Percentiles rank a stretch among this genome's conserved stretches.
phyloP scores from a whole-genome alignment of 2,797 vertebrate species.

The Epinephelus coioides region DNA sequence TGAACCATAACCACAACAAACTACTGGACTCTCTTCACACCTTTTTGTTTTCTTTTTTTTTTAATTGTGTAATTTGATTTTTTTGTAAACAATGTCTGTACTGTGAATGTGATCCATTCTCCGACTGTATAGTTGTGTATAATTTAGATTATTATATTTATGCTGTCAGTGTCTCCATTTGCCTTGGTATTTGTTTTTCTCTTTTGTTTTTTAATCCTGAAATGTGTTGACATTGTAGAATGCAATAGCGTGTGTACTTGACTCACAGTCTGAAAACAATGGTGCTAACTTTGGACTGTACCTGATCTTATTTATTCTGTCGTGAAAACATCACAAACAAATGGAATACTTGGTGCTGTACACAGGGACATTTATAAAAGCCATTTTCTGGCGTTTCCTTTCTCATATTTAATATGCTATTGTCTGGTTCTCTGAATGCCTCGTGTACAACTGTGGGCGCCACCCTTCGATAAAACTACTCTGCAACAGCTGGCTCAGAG shows the following conservation, averaged over 20 bases:
- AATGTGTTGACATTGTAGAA: slow-evolving; percentile 81
- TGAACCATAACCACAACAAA: slow-evolving; percentile 76
- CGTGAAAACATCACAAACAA: slow-evolving; percentile 79
- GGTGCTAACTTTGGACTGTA: slow-evolving; percentile 90
- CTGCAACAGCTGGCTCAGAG: slow-evolving; percentile 58
- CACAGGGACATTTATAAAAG: slow-evolving; percentile 82
- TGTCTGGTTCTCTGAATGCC: slow-evolving; percentile 70
- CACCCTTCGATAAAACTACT: slow-evolving; percentile 64
- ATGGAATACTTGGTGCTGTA: slow-evolving; percentile 84
- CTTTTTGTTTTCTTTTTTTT: slow-evolving; percentile 65
- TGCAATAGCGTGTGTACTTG: slow-evolving; percentile 84
- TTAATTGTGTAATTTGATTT: slow-evolving; percentile 58
- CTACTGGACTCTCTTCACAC: slow-evolving; percentile 86
- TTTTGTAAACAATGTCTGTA: slow-evolving; percentile 84
- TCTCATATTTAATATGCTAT: slow-evolving; percentile 81
- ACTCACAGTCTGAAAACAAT: slow-evolving; percentile 85
- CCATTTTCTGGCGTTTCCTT: slow-evolving; percentile 67
- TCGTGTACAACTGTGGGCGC: slow-evolving; percentile 73
- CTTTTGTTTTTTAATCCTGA: slow-evolving; percentile 63
- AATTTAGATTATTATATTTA: slow-evolving; percentile 89
- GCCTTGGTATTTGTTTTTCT: slow-evolving; percentile 64
- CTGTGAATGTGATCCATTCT: slow-evolving; percentile 88
- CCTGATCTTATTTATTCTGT: slow-evolving; percentile 86
- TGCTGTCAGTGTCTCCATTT: slow-evolving; percentile 78
- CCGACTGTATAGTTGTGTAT: slow-evolving; percentile 88